Conservation (phyloP, 1,140 invertebrate genomes). For the Drosophila neocordata region DNA sequence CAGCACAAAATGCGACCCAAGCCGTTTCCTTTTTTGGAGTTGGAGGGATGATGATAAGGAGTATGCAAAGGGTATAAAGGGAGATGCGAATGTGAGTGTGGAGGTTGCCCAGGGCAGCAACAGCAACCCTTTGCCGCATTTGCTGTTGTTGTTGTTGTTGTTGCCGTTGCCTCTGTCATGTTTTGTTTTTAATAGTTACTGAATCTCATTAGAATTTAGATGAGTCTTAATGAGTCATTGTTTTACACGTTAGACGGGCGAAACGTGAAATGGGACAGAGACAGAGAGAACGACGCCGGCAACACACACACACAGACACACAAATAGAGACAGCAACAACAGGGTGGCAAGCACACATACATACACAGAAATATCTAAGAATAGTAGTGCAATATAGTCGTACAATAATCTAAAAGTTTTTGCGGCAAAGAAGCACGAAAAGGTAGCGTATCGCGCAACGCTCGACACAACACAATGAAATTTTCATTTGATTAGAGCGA, state of each 20-base stretch:
- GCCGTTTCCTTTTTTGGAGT: constrained; percentile 26
- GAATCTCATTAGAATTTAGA: constrained; percentile 83
- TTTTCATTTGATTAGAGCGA: constrained; percentile 78
- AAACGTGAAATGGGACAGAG: constrained; percentile 20
- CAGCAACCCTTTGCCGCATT: constrained; percentile 74
- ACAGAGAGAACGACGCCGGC: constrained; percentile 35
- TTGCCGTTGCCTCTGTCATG: constrained; percentile 57
- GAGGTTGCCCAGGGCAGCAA: constrained; percentile 62
- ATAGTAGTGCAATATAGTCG: constrained; percentile 52
- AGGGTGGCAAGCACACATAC: constrained; percentile 8
- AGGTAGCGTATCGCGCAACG: constrained; percentile 50
- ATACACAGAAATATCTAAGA: constrained; percentile 31
- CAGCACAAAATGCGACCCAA: constrained; percentile 68
- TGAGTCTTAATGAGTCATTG: constrained; percentile 83
- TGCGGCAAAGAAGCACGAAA: constrained; percentile 59
- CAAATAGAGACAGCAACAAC: constrained; percentile 28
- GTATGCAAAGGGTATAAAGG: constrained; percentile 3
- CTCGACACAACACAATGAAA: constrained; percentile 73
- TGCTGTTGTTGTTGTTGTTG: constrained; percentile 24
- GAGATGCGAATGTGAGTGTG: constrained; percentile 3
- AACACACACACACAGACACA: constrained; percentile 44
- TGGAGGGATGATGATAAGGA: constrained; percentile 49
- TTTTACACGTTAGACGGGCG: constrained; percentile 79
- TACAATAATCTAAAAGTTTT: constrained; percentile 54
- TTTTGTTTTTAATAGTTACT: constrained; percentile 82